Evolutionary conservation across 2,113 vertebrate genomes (phyloP).

Genomic region (Tachycineta bicolor): DNA sequence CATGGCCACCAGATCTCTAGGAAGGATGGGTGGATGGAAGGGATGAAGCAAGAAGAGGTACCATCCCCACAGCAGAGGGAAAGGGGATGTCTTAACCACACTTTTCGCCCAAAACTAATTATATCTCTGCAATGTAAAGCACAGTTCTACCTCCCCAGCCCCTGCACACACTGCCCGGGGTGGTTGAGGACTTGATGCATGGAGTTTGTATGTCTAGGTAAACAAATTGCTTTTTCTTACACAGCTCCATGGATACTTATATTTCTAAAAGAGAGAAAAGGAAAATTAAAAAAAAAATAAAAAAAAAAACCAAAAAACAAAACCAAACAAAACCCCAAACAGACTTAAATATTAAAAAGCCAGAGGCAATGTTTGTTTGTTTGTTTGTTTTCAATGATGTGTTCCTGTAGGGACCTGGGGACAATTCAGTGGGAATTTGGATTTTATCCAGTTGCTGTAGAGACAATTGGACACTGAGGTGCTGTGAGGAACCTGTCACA

Average conservation of each 20-base stretch:
- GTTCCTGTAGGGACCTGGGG: neutral
- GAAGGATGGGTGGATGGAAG: neutral
- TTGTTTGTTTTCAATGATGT: neutral
- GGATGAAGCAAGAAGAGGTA: neutral
- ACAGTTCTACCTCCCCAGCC: neutral
- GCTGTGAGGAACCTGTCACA: neutral
- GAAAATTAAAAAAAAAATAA: too few relatives aligned
- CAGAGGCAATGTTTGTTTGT: neutral
- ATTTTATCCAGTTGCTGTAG: neutral
- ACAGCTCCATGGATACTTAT: neutral
- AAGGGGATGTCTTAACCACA: neutral
- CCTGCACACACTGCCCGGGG: neutral
- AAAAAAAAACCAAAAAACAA: too few relatives aligned
- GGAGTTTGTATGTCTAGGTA: neutral
- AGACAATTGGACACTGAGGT: neutral
- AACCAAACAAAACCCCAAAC: neutral
- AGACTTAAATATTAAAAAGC: neutral
- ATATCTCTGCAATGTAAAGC: neutral
- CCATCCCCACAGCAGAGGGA: neutral
- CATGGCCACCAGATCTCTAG: neutral
- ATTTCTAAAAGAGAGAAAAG: neutral
- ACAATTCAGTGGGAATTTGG: neutral
- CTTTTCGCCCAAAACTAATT: neutral
- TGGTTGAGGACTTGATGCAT: neutral
- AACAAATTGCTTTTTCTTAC: neutral